Evolutionary conservation across 2,888 invertebrate genomes (phyloP).

Genomic region (Scotopteryx bipunctaria): DNA sequence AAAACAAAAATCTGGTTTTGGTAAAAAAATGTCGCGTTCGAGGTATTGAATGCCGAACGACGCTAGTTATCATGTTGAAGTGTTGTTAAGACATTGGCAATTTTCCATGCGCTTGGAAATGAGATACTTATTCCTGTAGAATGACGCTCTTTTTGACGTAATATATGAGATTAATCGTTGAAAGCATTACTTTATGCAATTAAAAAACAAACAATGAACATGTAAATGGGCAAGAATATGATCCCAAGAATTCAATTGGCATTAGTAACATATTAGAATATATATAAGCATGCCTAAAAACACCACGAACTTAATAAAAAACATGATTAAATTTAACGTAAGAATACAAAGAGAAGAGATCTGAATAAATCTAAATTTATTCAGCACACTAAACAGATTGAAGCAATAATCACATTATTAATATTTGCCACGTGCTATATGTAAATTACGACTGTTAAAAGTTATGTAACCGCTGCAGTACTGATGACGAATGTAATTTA

Average conservation of each 20-base stretch:
- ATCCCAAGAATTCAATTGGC: too few species aligned
- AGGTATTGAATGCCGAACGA: too few species aligned
- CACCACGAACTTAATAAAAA: neutral
- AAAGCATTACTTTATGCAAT: neutral
- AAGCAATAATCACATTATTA: neutral
- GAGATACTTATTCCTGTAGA: neutral
- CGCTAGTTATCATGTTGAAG: too few species aligned
- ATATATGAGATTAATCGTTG: neutral
- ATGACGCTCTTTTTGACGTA: neutral
- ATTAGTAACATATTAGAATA: too few species aligned
- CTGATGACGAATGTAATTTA: too few species aligned
- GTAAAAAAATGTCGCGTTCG: too few species aligned
- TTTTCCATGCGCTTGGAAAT: constrained; percentile 1
- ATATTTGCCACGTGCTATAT: neutral
- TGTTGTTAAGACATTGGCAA: neutral
- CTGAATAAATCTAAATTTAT: neutral
- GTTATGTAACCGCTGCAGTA: too few species aligned
- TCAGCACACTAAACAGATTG: neutral
- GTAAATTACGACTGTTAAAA: neutral
- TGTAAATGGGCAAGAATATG: too few species aligned
- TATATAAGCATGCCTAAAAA: too few species aligned
- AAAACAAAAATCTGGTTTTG: too few species aligned
- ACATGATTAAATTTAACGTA: neutral
- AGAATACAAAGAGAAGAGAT: neutral
- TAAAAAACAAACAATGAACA: too few species aligned